Evolutionary conservation across 2,888 invertebrate genomes (phyloP), one percentile per base, ranked within the genome.

Genomic region (Eupithecia exiguata): DNA sequence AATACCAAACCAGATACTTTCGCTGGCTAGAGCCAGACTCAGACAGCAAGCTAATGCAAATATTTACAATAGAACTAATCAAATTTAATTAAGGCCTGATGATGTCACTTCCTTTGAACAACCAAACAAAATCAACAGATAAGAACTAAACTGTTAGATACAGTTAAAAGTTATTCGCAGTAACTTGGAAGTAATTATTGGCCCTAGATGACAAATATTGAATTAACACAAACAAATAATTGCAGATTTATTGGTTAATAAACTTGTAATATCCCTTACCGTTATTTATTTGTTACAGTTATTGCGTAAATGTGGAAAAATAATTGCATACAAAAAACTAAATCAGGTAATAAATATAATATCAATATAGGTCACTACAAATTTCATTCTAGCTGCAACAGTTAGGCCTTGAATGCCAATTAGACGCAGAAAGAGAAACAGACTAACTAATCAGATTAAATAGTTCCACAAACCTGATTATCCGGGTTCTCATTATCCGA

Each of bases 401-500:
- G n/a, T 30, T 21, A 30, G 16, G 38, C 69, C 62, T 62, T 43
- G 46, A 63, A 70, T 18, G 35, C 43, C 62, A 43, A 18, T 35
- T 35, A 69, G 30, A 69, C 10, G 4, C 36, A 49, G 35, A 43
- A 21, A 67, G 36, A 36, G 25, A 35, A 18, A 18, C 30, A 36
- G 9, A 63, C 5, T 21, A 35, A 21, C n/a, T 69, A 68, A 70
- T 71, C 12, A 36, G 36, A 68, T 72, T 68, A 72, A 2, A 21
- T 30, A 40, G 14, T 63, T 9, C 18, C 49, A 35, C 49, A 89
- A 88, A 95, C 96, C 95, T 97, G 96, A 68, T 96, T 96, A 86
- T 97, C 97, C 0, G 96, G 97, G 88, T 96, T 96, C 81, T 97
- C 96, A 84, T 91, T 95, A 66, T 95, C 94, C 72, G 94, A 92